Evolutionary conservation across 2,797 vertebrate genomes (phyloP), one percentile per base, ranked within the genome.

Genomic region (Urosaurus nigricauda): DNA sequence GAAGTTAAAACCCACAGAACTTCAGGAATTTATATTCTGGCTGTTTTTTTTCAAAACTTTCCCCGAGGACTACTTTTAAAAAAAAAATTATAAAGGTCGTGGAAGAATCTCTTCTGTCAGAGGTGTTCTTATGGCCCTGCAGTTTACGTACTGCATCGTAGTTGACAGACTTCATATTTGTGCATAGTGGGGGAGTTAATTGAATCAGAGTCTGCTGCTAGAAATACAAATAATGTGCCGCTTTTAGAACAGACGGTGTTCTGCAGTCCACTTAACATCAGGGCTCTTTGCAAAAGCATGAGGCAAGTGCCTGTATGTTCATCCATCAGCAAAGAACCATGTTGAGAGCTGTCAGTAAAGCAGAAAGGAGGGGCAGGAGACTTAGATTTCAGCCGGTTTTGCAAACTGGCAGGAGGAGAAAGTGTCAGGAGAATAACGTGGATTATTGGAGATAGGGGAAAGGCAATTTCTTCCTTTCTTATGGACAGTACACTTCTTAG

Each of bases 211-310:
- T 86, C 24, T 71, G 47, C 70, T 89, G 81, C 84, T 79, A 32
- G 89, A 77, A 92, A 81, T 40, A 60, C 86, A 73, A 87, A 56
- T 0, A 24, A 16, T 78, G 35, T 79, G 53, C 24, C 32, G 71
- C 65, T 32, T 70, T 90, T 86, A 83, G 90, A 85, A 17, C 43
- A 90, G 91, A 84, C 79, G 68, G 88, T 90, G 74, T 35, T 0
- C 14, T 35, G 90, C 35, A 79, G 89, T 80, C 60, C n/a, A 0
- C 84, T 70, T 79, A 68, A 35, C 0, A 0, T 0, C 65, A 53
- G 56, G 51, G 80, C 1, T 37, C 87, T 89, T 86, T 35, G 84
- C 84, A 87, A 85, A 91, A 77, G 58, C 84, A 89, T 91, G 79
- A 92, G 65, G 35, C 77, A 51, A 21, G 0, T 60, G 70, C 56